phyloP scores from a whole-genome alignment of 2,113 vertebrate species.

The Dasyornis broadbenti region DNA sequence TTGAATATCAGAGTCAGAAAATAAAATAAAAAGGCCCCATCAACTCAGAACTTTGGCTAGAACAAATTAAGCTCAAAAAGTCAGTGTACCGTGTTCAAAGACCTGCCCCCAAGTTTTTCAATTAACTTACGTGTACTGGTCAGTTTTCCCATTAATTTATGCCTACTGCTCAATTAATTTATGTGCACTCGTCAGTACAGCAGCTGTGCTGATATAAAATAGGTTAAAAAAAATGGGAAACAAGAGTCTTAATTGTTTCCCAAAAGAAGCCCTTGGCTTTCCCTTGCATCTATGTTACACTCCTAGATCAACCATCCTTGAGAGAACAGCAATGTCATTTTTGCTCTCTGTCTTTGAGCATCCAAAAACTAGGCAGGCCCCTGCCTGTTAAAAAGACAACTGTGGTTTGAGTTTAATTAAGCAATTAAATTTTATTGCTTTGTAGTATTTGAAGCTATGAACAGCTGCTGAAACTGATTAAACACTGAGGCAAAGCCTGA shows the following conservation, averaged over 20 bases:
- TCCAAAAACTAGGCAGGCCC: not conserved
- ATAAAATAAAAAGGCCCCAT: not conserved
- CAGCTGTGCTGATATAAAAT: not conserved
- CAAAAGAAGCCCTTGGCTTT: not conserved
- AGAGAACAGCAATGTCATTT: not conserved
- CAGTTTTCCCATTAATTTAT: not conserved
- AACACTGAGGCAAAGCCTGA: not conserved
- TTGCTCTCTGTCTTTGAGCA: not conserved
- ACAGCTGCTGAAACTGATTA: slow-evolving; percentile 50
- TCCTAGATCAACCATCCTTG: not conserved
- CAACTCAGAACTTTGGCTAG: not conserved
- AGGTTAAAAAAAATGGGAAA: not conserved
- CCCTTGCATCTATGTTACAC: not conserved
- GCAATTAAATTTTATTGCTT: slow-evolving; percentile 33
- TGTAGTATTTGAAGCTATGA: slow-evolving; percentile 36
- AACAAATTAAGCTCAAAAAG: not conserved
- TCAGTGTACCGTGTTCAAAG: not conserved
- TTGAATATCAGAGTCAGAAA: not conserved
- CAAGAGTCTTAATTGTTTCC: not conserved
- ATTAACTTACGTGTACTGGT: not conserved
- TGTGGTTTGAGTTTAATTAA: slow-evolving; percentile 51
- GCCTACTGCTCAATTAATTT: not conserved
- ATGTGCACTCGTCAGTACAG: not conserved
- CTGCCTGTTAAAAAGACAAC: not conserved
- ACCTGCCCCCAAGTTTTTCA: not conserved